phyloP scores from a whole-genome alignment of 2,888 invertebrate genomes.

The Drosophila subquinaria region DNA sequence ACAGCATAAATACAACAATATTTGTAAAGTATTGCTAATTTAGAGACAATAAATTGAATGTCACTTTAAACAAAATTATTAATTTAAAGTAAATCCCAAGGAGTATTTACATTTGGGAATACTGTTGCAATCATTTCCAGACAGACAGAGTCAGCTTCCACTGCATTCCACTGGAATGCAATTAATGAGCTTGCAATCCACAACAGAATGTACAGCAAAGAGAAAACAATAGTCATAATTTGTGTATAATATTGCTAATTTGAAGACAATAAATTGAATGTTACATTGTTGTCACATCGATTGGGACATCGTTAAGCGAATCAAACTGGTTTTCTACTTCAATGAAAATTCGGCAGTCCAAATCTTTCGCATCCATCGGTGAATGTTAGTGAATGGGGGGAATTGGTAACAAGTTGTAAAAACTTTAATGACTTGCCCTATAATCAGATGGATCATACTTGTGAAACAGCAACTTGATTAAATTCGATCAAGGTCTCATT shows the following conservation, averaged over 20 bases:
- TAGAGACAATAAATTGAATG: too few species aligned
- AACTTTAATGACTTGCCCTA: conserved; percentile 51
- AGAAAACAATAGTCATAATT: too few species aligned
- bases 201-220: not conserved
- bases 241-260: not conserved
- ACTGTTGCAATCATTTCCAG: not conserved
- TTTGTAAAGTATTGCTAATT: too few species aligned
- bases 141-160: not conserved
- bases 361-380: conserved; percentile 30
- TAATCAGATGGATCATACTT: conserved; percentile 55
- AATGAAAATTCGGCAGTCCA: conserved; percentile 26
- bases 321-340: conserved; percentile 48
- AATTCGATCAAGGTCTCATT: conserved; percentile 63
- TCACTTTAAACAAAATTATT: not conserved
- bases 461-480: conserved; percentile 49
- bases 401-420: conserved; percentile 29
- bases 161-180: not conserved
- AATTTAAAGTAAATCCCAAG: too few species aligned
- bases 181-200: too few species aligned
- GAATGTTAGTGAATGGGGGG: conserved; percentile 30
- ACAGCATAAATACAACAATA: not conserved
- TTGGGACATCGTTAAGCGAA: conserved; percentile 10
- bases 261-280: not conserved
- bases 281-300: conserved; percentile 10
- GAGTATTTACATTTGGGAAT: not conserved